Conservation (phyloP, 2,797 vertebrate species). For the Sebastiscus tertius region DNA sequence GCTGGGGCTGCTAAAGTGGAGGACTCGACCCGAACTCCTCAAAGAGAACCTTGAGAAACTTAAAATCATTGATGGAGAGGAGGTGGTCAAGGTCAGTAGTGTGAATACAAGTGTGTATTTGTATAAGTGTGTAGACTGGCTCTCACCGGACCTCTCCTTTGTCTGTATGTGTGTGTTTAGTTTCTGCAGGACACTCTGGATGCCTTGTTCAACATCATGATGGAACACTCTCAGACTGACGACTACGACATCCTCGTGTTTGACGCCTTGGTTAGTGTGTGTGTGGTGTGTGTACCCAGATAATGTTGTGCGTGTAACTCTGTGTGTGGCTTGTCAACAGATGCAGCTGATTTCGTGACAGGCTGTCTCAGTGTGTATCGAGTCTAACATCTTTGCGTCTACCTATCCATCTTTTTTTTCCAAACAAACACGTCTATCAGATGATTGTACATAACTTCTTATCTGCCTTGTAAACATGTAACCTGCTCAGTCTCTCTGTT, state of each 20-base stretch:
- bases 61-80: conserved; percentile 96
- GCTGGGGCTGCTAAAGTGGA: conserved; percentile 95
- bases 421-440: conserved; percentile 30
- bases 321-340: conserved; percentile 15
- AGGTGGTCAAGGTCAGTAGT: conserved; percentile 93
- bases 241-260: conserved; percentile 98
- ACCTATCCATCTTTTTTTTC: conserved; percentile 23
- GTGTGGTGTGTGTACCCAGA: neutral
- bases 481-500: neutral
- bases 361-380: conserved; percentile 3
- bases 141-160: conserved; percentile 7
- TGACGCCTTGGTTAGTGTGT: conserved; percentile 91
- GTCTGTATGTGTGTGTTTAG: conserved; percentile 65
- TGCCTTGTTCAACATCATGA: conserved; percentile 99
- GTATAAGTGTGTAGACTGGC: conserved; percentile 37
- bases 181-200: conserved; percentile 97
- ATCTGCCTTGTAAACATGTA: conserved; percentile 23
- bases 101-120: neutral
- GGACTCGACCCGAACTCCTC: conserved; percentile 91
- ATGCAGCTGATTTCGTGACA: conserved; percentile 41
- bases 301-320: conserved; percentile 1
- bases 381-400: conserved; percentile 27
- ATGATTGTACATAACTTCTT: conserved; percentile 18
- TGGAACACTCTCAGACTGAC: conserved; percentile 94
- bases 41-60: conserved; percentile 94